A percentile compares a stretch with the other conserved stretches of the same genome.
Evolutionary conservation across 2,113 vertebrate species (phyloP).

Genomic region (Bos indicus): DNA sequence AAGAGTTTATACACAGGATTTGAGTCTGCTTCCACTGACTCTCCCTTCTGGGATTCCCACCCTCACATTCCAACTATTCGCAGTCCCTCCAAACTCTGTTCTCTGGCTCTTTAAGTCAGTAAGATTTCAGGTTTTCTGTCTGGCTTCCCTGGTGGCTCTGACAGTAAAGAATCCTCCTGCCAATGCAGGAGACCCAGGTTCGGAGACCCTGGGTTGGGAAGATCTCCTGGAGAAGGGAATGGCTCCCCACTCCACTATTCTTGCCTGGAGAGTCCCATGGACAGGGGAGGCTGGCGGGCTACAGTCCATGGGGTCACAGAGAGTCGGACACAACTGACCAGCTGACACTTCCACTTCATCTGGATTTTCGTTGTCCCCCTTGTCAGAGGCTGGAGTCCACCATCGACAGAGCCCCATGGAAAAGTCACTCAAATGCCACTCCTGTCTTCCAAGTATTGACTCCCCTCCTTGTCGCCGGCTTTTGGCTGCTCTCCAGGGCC

Average conservation of each 20-base stretch:
- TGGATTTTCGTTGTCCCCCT: background rate
- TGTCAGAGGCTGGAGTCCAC: background rate
- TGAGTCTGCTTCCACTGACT: background rate
- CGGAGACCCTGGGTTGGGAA: background rate
- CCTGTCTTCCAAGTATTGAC: background rate
- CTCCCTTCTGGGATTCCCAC: background rate
- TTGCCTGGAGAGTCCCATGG: background rate
- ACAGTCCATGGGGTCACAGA: background rate
- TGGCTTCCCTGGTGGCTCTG: background rate
- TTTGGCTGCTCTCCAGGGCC: background rate
- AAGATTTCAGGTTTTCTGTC: background rate
- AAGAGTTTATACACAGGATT: background rate
- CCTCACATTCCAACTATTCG: background rate
- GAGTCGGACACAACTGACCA: rapidly evolving
- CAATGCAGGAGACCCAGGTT: background rate
- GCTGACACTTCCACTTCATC: background rate
- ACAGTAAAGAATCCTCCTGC: background rate
- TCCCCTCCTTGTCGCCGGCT: too few species aligned
- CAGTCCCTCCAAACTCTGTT: background rate
- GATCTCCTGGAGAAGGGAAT: background rate
- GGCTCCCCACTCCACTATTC: background rate
- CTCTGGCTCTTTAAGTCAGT: background rate
- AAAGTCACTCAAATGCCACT: background rate
- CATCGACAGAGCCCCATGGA: background rate
- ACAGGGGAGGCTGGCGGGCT: background rate